Evolutionary conservation across 2,888 invertebrate species (phyloP).

Genomic region (Drosophila ezoana): DNA sequence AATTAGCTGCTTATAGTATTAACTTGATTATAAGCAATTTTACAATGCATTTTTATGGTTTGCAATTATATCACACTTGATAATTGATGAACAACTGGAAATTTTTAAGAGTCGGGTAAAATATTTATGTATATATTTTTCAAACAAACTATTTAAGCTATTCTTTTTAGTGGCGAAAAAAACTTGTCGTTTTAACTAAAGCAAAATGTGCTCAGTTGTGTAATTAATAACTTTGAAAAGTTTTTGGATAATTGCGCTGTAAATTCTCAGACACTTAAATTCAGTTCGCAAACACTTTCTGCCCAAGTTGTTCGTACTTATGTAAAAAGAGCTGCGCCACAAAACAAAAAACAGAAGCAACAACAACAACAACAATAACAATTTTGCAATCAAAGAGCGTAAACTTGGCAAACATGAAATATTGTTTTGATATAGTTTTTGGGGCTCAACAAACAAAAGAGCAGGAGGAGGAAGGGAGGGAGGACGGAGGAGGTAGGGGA

Average conservation of each 20-base stretch:
- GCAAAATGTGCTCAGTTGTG: background rate
- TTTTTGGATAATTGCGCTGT: background rate
- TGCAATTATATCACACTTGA: constrained; percentile 6
- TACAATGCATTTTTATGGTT: constrained; percentile 1
- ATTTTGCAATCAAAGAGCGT: constrained; percentile 34
- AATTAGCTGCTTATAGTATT: too few species aligned
- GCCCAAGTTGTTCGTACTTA: constrained; percentile 4
- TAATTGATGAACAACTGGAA: constrained; percentile 6
- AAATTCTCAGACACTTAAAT: constrained; percentile 8
- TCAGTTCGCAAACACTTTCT: constrained; percentile 2
- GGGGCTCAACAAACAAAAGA: constrained; percentile 26
- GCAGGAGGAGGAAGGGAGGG: too few species aligned
- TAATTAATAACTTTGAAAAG: constrained; percentile 5
- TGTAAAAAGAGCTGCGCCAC: constrained; percentile 28
- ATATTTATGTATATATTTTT: background rate
- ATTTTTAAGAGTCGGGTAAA: background rate
- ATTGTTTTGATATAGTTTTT: constrained; percentile 1
- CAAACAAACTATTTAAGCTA: background rate
- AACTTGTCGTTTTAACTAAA: background rate
- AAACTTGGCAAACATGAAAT: too few species aligned
- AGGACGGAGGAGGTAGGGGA: background rate
- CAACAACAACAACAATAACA: constrained; percentile 10
- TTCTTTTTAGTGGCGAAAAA: background rate
- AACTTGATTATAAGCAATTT: background rate
- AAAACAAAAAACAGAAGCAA: constrained; percentile 1